Percentiles rank a stretch among this genome's conserved stretches.
Evolutionary conservation across 2,113 vertebrate genomes (phyloP).

Genomic region (Salvelinus sp.): DNA sequence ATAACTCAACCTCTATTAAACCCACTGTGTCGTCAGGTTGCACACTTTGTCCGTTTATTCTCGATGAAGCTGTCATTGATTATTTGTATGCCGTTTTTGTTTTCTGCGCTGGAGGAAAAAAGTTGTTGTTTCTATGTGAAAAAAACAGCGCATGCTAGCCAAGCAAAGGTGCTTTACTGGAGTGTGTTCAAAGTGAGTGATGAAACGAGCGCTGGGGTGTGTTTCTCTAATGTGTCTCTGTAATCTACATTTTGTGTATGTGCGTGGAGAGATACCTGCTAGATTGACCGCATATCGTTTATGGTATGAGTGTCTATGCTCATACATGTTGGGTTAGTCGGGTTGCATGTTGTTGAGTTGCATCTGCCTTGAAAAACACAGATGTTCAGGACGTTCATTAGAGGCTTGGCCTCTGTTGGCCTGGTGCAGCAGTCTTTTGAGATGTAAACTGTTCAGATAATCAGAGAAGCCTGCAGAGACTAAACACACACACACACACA

Average conservation of each 20-base stretch:
- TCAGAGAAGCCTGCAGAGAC: too few relatives aligned
- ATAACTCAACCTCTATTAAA: too few relatives aligned
- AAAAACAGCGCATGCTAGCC: too few relatives aligned
- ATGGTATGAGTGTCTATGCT: neutral
- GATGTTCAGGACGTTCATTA: neutral
- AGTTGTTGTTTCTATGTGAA: too few relatives aligned
- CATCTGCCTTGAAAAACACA: neutral
- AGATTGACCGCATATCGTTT: neutral
- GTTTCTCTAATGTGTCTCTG: neutral
- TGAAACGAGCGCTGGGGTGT: too few relatives aligned
- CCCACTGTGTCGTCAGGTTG: conserved; percentile 3
- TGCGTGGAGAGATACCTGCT: neutral
- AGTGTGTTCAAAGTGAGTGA: too few relatives aligned
- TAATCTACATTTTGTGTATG: neutral
- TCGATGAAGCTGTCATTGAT: conserved; percentile 24
- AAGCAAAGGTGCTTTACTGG: too few relatives aligned
- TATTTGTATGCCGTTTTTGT: conserved; percentile 22
- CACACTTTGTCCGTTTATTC: conserved; percentile 4
- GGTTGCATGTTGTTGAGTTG: too few relatives aligned
- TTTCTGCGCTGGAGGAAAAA: neutral
- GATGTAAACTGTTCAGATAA: too few relatives aligned
- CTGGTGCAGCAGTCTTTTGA: too few relatives aligned
- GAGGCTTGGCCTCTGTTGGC: neutral
- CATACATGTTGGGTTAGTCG: neutral
- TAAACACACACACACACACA: too few relatives aligned